A percentile compares a stretch with the other conserved stretches of the same genome.
phyloP scores from a whole-genome alignment of 2,888 invertebrate genomes.

The Hyalella azteca region DNA sequence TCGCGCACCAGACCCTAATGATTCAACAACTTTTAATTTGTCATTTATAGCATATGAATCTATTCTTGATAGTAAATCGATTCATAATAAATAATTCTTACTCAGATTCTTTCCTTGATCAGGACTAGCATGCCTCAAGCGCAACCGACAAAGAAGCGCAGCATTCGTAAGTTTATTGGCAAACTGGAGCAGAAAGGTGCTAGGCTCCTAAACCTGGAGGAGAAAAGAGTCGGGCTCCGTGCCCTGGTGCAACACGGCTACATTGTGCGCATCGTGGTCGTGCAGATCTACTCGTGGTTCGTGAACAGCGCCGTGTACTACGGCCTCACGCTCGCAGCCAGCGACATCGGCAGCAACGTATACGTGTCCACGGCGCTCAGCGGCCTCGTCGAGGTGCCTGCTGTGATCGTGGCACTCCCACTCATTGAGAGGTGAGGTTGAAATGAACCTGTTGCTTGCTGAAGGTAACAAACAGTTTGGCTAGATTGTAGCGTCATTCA shows the following conservation, averaged over 20 bases:
- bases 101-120: no score
- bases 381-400: slow-evolving; percentile 61
- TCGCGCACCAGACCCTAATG: no score
- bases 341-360: slow-evolving; percentile 59
- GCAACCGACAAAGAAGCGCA: slow-evolving; percentile 6
- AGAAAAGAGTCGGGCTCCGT: slow-evolving; percentile 40
- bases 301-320: slow-evolving; percentile 61
- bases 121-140: no score
- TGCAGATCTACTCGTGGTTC: slow-evolving; percentile 61
- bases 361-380: slow-evolving; percentile 60
- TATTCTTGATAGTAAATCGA: no score
- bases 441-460: no score
- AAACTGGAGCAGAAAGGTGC: neutral
- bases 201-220: slow-evolving; percentile 9
- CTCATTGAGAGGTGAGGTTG: slow-evolving; percentile 59
- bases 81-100: no score
- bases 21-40: no score
- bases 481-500: no score
- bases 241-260: slow-evolving; percentile 48
- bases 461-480: no score
- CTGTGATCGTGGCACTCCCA: slow-evolving; percentile 59
- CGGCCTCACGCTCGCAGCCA: slow-evolving; percentile 61
- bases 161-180: slow-evolving; percentile 1
- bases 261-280: slow-evolving; percentile 58
- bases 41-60: no score